Evolutionary conservation across 2,113 vertebrate species (phyloP), one percentile per base, ranked within the genome.

Genomic region (Chionomys nivalis): DNA sequence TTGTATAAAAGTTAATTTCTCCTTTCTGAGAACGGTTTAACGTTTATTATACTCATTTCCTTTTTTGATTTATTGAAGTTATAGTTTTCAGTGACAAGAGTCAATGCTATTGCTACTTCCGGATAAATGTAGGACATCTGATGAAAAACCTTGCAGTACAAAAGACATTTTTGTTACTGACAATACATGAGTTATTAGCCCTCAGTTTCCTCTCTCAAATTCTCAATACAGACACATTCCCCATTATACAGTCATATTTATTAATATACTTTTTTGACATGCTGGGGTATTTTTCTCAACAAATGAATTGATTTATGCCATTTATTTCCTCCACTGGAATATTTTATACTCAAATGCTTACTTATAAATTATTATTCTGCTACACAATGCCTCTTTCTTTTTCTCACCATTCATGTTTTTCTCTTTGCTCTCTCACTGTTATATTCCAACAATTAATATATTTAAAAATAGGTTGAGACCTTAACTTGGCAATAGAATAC

Each of bases 161-260:
- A 95, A 94, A 81, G 49, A 31, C 21, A 87, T 87, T 94, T 85
- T 19, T 93, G 70, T 88, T 94, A 88, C 52, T 85, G 55, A 90
- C 79, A 93, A 61, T 65, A 52, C 9, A 9, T 28, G 19, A 73
- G 87, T 91, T 96, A 63, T 90, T 26, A 90, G 12, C 8, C 36
- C 7, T 90, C 75, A 21, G 76, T 85, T 96, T 92, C 42, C 36
- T 92, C 4, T 91, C 66, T 92, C 55, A 92, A 66, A 70, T 89
- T 2, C 72, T 90, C 26, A 88, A n/a, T 72, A 90, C 47, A 86
- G 31, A 55, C 23, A 73, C 13, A 94, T 76, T 68, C n/a, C 49
- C 89, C 26, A 70, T 49, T 49, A 55, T 9, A 72, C 3, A 55
- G 24, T 26, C 7, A 73, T 82, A 72, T 47, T 68, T 92, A 61